A percentile compares a stretch with the other conserved stretches of the same genome.
These are phyloP conservation scores for Andrena dorsata DNA, from an alignment of 2,888 invertebrate genomes.

Conservation along the genomic window DNA sequence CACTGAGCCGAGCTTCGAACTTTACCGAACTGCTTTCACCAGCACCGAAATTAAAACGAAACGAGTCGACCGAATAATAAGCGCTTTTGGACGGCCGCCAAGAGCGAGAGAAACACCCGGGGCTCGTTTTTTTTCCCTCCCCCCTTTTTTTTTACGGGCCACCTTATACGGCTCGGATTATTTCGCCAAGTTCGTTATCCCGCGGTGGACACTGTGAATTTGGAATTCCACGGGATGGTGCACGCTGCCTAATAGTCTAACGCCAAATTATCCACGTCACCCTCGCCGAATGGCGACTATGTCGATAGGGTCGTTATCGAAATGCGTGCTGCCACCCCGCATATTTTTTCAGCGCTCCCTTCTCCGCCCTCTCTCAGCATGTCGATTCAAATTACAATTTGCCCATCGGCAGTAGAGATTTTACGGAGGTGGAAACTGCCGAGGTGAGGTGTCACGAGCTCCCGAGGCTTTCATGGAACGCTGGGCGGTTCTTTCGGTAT, in stretches of 20 bases:
- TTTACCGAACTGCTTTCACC: slow-evolving; percentile 18
- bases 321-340: neutral
- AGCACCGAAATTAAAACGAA: slow-evolving; percentile 46
- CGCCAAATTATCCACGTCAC: slow-evolving; percentile 46
- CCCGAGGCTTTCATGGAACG: neutral
- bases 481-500: neutral
- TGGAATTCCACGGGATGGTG: neutral
- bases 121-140: neutral
- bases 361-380: neutral
- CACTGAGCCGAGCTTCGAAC: slow-evolving; percentile 25
- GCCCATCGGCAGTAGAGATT: neutral
- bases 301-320: slow-evolving; percentile 32
- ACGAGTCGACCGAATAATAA: slow-evolving; percentile 40
- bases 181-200: slow-evolving; percentile 37
- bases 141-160: slow-evolving; percentile 18
- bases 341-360: neutral
- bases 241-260: slow-evolving; percentile 46
- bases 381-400: neutral
- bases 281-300: slow-evolving; percentile 31
- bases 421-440: no score
- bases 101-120: neutral
- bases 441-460: neutral
- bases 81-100: slow-evolving; percentile 39
- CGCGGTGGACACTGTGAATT: slow-evolving; percentile 3
- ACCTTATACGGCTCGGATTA: slow-evolving; percentile 34